Conservation (phyloP, 1,140 invertebrate species). For the Rhyzopertha dominica region DNA sequence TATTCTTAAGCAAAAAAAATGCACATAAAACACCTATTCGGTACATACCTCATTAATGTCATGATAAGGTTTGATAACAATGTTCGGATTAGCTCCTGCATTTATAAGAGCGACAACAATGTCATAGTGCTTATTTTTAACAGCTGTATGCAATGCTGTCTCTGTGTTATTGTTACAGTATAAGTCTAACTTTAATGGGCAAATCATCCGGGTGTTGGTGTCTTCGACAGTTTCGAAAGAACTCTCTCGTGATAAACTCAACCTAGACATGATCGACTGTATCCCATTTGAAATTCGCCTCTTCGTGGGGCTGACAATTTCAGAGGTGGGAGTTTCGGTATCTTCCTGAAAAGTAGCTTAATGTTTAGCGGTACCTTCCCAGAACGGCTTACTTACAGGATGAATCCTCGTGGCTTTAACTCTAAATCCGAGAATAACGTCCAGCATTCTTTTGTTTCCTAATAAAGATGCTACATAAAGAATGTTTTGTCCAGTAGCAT, state of each 20-base stretch:
- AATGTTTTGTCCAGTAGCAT: slow-evolving; percentile 84
- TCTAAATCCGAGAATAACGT: slow-evolving; percentile 69
- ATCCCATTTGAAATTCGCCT: slow-evolving; percentile 80
- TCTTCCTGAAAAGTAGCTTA: slow-evolving; percentile 32
- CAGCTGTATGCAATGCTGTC: slow-evolving; percentile 73
- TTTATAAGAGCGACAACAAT: slow-evolving; percentile 69
- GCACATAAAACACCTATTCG: slow-evolving; percentile 4
- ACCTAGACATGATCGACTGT: slow-evolving; percentile 77
- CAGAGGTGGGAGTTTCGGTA: slow-evolving; percentile 41
- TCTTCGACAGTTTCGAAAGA: slow-evolving; percentile 40
- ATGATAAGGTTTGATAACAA: slow-evolving; percentile 52
- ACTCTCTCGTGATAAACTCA: slow-evolving; percentile 56
- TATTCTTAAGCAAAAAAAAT: not conserved
- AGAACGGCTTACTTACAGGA: slow-evolving; percentile 15
- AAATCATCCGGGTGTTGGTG: slow-evolving; percentile 52
- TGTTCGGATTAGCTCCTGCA: slow-evolving; percentile 68
- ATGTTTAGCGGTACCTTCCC: not conserved
- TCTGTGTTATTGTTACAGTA: slow-evolving; percentile 70
- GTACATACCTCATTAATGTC: slow-evolving; percentile 45
- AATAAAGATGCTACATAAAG: slow-evolving; percentile 83
- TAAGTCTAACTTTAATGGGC: slow-evolving; percentile 68
- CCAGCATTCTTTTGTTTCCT: slow-evolving; percentile 76
- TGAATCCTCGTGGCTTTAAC: slow-evolving; percentile 60
- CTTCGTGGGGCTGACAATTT: slow-evolving; percentile 57
- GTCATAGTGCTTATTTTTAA: slow-evolving; percentile 69